Base-by-base conservation (phyloP, 2,888 invertebrate genomes). In the Dastarcus helophoroides region DNA sequence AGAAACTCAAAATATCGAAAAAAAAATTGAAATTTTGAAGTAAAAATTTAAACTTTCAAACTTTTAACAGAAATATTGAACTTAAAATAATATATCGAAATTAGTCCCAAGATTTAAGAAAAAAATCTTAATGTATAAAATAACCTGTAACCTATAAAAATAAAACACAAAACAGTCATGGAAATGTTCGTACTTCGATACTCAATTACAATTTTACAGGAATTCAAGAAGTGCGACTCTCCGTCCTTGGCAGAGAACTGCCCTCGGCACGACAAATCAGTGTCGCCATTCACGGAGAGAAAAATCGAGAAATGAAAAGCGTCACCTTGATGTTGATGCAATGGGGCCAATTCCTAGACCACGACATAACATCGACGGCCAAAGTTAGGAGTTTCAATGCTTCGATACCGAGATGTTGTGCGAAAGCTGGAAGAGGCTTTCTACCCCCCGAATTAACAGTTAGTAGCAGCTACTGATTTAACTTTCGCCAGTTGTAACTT, bases 341-440 rank as follows among this genome's bases (percentile, higher is more conserved):
- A 54, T 89, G 89, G 84, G 90, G 90, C 0, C 90, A 91, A 60
- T 79, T 91, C 44, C 51, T 91, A 34, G 90, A 90, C 53, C 90
- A 91, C 49, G 90, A 91, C 53, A 63, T 91, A 40, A 85, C 82
- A 22, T 77, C 81, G 0, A 77, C 81, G 3, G 80, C 79, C 0
- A 82, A 82, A 47, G 76, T 80, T 2, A 66, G 74, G 44, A 79
- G 81, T 4, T 81, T 84, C 49, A 81, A 84, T 51, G 79, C 80
- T 4, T 76, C 81, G 0, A 73, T 85, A 32, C 82, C 86, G 16
- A 69, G 79, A 43, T 85, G 86, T 54, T 85, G 85, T 50, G 64
- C 68, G 28, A 67, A 67, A 36, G 70, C 69, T 3, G 77, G 77
- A 4, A 57, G 58, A 25, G 71, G 65, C 24, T 69, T 75, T 33